phyloP scores from a whole-genome alignment of 2,888 invertebrate species.

The Seira musarum region DNA sequence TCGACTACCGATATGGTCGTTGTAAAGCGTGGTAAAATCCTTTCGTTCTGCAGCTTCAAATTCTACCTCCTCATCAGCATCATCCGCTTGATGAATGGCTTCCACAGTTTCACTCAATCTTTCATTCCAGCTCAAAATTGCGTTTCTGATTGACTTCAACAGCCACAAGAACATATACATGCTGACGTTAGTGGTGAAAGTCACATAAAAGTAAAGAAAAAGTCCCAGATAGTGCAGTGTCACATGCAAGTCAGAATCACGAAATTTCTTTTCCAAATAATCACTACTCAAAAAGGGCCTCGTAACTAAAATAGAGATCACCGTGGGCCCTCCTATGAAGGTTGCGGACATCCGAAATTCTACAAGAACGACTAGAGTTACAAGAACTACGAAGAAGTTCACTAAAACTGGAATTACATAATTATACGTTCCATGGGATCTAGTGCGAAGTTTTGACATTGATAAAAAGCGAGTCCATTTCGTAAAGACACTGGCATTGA shows the following conservation, averaged over 20 bases:
- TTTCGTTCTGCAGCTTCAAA: constrained; percentile 5
- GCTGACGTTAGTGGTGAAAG: constrained; percentile 4
- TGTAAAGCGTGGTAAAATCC: background rate
- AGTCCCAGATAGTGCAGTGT: background rate
- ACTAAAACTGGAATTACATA: constrained; percentile 18
- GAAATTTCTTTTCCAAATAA: constrained; percentile 23
- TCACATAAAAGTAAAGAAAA: constrained; percentile 14
- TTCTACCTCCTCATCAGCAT: background rate
- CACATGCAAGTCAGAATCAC: background rate
- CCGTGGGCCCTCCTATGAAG: constrained; percentile 34
- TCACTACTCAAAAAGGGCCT: background rate
- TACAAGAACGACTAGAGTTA: background rate
- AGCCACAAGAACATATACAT: constrained; percentile 45
- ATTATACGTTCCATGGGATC: background rate
- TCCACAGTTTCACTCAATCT: constrained; percentile 26
- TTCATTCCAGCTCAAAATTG: constrained; percentile 19
- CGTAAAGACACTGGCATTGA: constrained; percentile 26
- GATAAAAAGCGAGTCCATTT: constrained; percentile 27
- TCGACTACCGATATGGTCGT: constrained; percentile 32
- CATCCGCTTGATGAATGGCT: background rate
- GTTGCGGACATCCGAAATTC: constrained; percentile 2
- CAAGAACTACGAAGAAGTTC: constrained; percentile 1
- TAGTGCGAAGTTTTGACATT: constrained; percentile 1
- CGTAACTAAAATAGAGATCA: constrained; percentile 11
- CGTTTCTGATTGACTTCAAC: constrained; percentile 28